Percentiles rank a stretch among this genome's conserved stretches.
phyloP scores from a whole-genome alignment of 2,888 invertebrate genomes.

The Dendrolimus pini region DNA sequence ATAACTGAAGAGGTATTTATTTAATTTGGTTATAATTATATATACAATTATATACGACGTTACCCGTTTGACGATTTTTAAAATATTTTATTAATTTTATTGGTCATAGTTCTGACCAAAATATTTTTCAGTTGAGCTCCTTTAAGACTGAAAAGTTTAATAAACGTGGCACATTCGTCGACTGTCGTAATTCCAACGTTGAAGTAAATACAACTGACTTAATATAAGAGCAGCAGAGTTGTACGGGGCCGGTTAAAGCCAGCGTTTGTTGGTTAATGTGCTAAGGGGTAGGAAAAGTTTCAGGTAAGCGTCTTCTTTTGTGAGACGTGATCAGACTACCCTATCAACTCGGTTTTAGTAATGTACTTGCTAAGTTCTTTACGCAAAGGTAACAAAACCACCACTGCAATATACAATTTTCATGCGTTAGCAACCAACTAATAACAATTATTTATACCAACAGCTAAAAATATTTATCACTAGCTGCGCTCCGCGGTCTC shows the following conservation, averaged over 20 bases:
- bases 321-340: conserved; percentile 61
- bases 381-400: neutral
- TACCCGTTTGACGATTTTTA: too few species aligned
- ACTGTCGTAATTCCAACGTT: neutral
- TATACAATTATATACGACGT: too few species aligned
- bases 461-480: too few species aligned
- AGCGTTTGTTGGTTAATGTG: conserved; percentile 62
- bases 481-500: too few species aligned
- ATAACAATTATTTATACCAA: too few species aligned
- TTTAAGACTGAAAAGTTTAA: too few species aligned
- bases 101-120: too few species aligned
- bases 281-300: conserved; percentile 70
- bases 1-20: too few species aligned
- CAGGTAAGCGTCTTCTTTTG: conserved; percentile 72
- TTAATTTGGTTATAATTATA: too few species aligned
- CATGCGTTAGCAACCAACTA: neutral
- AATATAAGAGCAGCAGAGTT: conserved; percentile 31
- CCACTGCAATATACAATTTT: neutral
- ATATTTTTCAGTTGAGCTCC: too few species aligned
- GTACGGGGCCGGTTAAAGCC: conserved; percentile 39
- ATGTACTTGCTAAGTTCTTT: conserved; percentile 7
- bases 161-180: too few species aligned
- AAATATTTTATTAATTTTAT: too few species aligned
- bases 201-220: conserved; percentile 16
- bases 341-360: conserved; percentile 26